phyloP scores from a whole-genome alignment of 2,888 invertebrate species.

The Ennomos erosarius region DNA sequence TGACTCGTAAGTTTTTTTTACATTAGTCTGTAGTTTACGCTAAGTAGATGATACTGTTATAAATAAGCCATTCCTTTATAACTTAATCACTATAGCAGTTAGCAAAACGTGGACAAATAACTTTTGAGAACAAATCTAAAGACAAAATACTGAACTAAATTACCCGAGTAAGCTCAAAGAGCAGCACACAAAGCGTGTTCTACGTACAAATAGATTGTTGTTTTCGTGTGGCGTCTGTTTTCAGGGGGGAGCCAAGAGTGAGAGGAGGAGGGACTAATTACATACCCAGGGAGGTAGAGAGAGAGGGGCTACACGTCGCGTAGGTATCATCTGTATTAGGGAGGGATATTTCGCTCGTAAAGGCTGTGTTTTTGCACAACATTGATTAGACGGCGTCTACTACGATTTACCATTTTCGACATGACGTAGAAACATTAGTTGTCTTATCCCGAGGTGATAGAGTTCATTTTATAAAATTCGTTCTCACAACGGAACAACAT shows the following conservation, averaged over 20 bases:
- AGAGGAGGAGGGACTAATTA: conserved; percentile 63
- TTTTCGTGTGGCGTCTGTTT: conserved; percentile 65
- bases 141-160: background rate
- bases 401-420: background rate
- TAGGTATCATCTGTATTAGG: conserved; percentile 19
- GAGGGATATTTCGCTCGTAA: conserved; percentile 12
- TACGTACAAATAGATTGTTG: conserved; percentile 58
- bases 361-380: conserved; percentile 14
- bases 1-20: too few species aligned
- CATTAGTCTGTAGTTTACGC: too few species aligned
- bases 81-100: too few species aligned
- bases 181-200: conserved; percentile 13
- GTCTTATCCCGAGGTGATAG: too few species aligned
- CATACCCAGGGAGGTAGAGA: conserved; percentile 33
- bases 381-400: conserved; percentile 1
- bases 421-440: background rate
- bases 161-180: conserved; percentile 14
- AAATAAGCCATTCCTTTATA: too few species aligned
- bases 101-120: too few species aligned
- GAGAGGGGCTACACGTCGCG: conserved; percentile 3
- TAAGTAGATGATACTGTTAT: too few species aligned
- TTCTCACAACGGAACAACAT: too few species aligned
- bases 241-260: conserved; percentile 38
- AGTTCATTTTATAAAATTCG: too few species aligned
- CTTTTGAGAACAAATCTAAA: conserved; percentile 9